These are phyloP conservation scores for Lepus americanus DNA, from an alignment of 2,113 vertebrate species.

Conservation along the genomic window DNA sequence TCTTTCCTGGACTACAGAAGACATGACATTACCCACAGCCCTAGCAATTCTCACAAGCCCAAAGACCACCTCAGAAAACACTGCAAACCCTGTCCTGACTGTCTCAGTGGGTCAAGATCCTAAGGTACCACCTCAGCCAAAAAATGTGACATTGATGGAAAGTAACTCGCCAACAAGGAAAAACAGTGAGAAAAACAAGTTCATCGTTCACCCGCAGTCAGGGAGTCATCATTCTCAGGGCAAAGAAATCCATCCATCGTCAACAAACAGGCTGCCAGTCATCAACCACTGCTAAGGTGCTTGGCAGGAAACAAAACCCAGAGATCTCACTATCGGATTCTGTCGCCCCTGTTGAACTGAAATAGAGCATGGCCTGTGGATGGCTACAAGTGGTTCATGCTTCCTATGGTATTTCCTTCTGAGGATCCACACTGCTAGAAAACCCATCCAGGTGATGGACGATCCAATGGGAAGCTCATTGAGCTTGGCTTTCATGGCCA, in stretches of 20 bases:
- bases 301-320: background rate
- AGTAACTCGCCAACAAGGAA: background rate
- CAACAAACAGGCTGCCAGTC: background rate
- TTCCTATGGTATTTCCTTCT: background rate
- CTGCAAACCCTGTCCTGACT: background rate
- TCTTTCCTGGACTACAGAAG: background rate
- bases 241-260: background rate
- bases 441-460: background rate
- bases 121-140: background rate
- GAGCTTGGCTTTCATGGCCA: background rate
- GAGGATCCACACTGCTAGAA: background rate
- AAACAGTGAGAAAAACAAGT: background rate
- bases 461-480: rapidly evolving
- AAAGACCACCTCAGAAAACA: background rate
- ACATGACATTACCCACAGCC: background rate
- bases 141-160: background rate
- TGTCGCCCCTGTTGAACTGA: background rate
- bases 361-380: background rate
- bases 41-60: background rate
- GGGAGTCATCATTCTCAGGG: background rate
- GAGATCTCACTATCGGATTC: rapidly evolving
- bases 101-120: background rate
- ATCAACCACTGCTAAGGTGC: background rate
- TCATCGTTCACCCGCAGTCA: background rate
- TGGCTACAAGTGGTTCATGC: rapidly evolving